These are phyloP conservation scores for Akabosia matsudoensis DNA, from an alignment of 1,140 invertebrate genomes.

Conservation along the genomic window DNA sequence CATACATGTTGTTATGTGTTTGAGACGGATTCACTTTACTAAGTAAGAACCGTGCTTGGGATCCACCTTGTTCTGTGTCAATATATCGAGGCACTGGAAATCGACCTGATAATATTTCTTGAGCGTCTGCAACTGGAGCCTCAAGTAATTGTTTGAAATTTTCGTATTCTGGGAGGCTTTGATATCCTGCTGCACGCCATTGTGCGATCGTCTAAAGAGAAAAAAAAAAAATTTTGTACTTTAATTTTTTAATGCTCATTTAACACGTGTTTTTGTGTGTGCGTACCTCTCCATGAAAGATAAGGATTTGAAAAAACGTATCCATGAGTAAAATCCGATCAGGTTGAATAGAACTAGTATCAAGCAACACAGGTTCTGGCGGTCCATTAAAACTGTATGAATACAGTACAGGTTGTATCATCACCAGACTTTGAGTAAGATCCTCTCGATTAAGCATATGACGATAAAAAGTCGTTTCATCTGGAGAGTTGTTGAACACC, in stretches of 20 bases:
- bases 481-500: slow-evolving; percentile 99
- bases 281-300: slow-evolving; percentile 91
- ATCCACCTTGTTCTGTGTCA: slow-evolving; percentile 72
- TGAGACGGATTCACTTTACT: slow-evolving; percentile 99
- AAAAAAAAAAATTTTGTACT: slow-evolving; percentile 39
- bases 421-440: slow-evolving; percentile 93
- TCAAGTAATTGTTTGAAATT: slow-evolving; percentile 94
- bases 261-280: not conserved
- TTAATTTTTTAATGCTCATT: not conserved
- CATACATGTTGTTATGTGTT: slow-evolving; percentile 99
- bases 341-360: slow-evolving; percentile 94
- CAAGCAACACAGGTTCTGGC: slow-evolving; percentile 93
- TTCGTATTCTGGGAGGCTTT: slow-evolving; percentile 94
- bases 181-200: slow-evolving; percentile 91
- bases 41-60: slow-evolving; percentile 90
- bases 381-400: slow-evolving; percentile 97
- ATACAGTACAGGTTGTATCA: slow-evolving; percentile 99
- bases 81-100: slow-evolving; percentile 99
- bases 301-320: slow-evolving; percentile 99
- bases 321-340: slow-evolving; percentile 98
- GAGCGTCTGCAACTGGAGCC: slow-evolving; percentile 94
- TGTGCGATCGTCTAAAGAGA: slow-evolving; percentile 83
- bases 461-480: slow-evolving; percentile 99
- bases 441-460: slow-evolving; percentile 95
- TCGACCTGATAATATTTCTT: slow-evolving; percentile 88